Conservation (phyloP, 1,140 invertebrate species). For the Idris sp. region DNA sequence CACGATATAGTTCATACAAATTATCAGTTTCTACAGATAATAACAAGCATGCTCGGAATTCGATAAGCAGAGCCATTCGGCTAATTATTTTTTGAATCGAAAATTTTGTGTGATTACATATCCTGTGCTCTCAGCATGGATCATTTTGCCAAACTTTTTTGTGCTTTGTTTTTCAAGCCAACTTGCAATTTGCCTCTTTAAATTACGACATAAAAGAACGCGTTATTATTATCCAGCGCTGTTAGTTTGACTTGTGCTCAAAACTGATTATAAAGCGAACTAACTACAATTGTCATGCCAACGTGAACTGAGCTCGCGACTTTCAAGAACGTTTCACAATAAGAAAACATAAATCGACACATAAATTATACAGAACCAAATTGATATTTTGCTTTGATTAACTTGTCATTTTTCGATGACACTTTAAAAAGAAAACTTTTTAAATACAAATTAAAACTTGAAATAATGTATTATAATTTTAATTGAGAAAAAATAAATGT, state of each 20-base stretch:
- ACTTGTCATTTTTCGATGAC: slow-evolving; percentile 6
- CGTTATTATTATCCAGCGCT: slow-evolving; percentile 45
- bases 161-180: no score
- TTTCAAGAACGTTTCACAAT: slow-evolving; percentile 52
- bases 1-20: slow-evolving; percentile 22
- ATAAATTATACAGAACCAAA: slow-evolving; percentile 28
- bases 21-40: slow-evolving; percentile 37
- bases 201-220: slow-evolving; percentile 23
- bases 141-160: no score
- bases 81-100: slow-evolving; percentile 2
- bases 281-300: slow-evolving; percentile 50
- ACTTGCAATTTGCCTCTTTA: slow-evolving; percentile 2
- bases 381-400: slow-evolving; percentile 26
- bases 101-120: no score
- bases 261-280: slow-evolving; percentile 53
- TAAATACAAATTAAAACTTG: no score
- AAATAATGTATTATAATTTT: no score
- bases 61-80: slow-evolving; percentile 11
- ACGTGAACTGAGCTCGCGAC: slow-evolving; percentile 29
- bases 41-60: slow-evolving; percentile 28
- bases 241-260: slow-evolving; percentile 45
- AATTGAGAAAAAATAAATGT: no score
- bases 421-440: no score
- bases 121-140: no score
- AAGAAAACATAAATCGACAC: slow-evolving; percentile 44